Percentiles rank a stretch among this genome's conserved stretches.
phyloP scores from a whole-genome alignment of 64 coral and sea anemone genomes.

The Dendronephthya gigantea region DNA sequence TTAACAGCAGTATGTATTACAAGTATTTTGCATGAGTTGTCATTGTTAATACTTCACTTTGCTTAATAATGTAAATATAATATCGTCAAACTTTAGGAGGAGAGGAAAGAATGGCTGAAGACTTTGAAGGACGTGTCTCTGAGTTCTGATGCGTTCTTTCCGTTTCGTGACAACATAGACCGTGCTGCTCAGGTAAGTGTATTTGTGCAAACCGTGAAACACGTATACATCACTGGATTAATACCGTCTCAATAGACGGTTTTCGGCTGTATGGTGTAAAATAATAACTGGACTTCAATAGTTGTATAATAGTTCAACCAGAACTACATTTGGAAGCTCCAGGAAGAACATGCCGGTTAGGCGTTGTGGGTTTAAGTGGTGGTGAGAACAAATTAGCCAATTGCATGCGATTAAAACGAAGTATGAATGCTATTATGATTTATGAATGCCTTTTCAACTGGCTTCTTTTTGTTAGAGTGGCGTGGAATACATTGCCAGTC shows the following conservation, averaged over 20 bases:
- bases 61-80: not conserved
- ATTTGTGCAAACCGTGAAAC: too few species aligned
- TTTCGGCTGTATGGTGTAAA: too few species aligned
- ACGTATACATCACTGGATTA: too few species aligned
- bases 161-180: conserved; percentile 94
- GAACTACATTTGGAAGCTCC: too few species aligned
- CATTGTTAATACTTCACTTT: not conserved
- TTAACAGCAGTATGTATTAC: conserved; percentile 55
- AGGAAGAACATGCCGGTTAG: too few species aligned
- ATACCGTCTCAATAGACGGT: too few species aligned
- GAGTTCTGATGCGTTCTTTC: conserved; percentile 98
- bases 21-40: too few species aligned
- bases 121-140: conserved; percentile 72
- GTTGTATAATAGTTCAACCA: too few species aligned
- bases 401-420: too few species aligned
- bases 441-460: not conserved
- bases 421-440: not conserved
- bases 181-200: conserved; percentile 59
- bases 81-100: conserved; percentile 36
- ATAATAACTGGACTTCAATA: too few species aligned
- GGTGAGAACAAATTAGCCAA: too few species aligned
- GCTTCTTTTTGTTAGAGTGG: conserved; percentile 61
- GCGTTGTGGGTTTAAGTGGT: too few species aligned
- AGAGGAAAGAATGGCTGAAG: conserved; percentile 77
- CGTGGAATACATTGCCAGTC: conserved; percentile 85